Evolutionary conservation across 2,888 invertebrate genomes (phyloP).

Genomic region (Tricholauxania praeusta): DNA sequence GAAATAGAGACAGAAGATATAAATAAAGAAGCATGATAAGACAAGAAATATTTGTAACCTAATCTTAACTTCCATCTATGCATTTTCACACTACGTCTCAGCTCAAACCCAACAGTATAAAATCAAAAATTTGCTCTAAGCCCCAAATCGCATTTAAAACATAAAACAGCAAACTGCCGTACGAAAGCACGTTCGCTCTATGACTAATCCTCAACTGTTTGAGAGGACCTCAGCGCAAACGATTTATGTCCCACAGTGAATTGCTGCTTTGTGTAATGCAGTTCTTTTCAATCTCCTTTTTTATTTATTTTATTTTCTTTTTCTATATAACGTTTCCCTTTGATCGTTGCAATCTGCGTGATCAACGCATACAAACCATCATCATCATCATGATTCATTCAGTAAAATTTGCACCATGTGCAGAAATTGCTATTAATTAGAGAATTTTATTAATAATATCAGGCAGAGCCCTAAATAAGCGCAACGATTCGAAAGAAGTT

Average conservation of each 20-base stretch:
- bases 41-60: background rate
- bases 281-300: background rate
- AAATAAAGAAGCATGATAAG: background rate
- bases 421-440: slow-evolving; percentile 30
- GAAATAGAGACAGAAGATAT: background rate
- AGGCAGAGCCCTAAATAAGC: no score
- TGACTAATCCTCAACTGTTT: slow-evolving; percentile 39
- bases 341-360: slow-evolving; percentile 19
- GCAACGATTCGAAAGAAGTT: no score
- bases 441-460: slow-evolving; percentile 18
- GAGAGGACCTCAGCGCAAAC: slow-evolving; percentile 7
- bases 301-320: background rate
- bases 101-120: no score
- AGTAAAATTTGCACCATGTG: slow-evolving; percentile 14
- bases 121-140: background rate
- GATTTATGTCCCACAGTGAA: background rate
- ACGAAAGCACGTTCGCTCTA: slow-evolving; percentile 41
- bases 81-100: background rate
- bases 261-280: background rate
- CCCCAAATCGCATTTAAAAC: background rate
- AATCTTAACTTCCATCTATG: slow-evolving; percentile 9
- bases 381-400: slow-evolving; percentile 21
- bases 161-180: slow-evolving; percentile 30
- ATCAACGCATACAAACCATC: background rate
- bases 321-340: slow-evolving; percentile 4